These are phyloP conservation scores for Varecia variegata DNA, from an alignment of 2,797 vertebrate genomes.

Conservation along the genomic window DNA sequence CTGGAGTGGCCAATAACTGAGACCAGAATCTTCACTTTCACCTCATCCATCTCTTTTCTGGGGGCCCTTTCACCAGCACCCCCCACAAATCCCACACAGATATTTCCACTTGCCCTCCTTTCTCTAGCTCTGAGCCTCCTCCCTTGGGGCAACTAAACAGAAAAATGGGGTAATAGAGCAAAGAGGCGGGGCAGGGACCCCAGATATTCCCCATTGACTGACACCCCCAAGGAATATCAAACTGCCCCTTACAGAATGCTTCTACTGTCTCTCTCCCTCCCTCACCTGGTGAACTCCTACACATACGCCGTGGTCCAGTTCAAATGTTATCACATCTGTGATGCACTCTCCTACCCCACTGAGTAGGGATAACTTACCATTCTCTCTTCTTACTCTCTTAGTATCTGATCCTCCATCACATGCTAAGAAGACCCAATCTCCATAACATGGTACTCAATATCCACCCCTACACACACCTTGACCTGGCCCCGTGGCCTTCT, in stretches of 20 bases:
- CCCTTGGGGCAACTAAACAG: background rate
- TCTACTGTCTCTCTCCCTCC: background rate
- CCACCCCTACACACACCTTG: too few species aligned
- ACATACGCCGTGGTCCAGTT: background rate
- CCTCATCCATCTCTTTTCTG: background rate
- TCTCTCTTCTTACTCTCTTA: background rate
- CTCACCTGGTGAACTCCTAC: background rate
- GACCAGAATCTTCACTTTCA: background rate
- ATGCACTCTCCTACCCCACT: background rate
- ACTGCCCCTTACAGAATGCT: background rate
- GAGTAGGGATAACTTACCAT: too few species aligned
- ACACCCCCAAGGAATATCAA: background rate
- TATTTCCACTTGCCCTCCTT: background rate
- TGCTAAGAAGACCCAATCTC: background rate
- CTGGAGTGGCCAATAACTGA: background rate
- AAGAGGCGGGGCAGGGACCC: background rate
- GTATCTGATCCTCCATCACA: background rate
- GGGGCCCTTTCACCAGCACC: background rate
- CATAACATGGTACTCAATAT: background rate
- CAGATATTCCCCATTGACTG: background rate
- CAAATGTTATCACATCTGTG: background rate
- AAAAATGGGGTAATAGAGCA: background rate
- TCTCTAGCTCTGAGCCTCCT: background rate
- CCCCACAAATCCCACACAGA: background rate
- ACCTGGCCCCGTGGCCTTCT: background rate